Evolutionary conservation across 2,888 invertebrate genomes (phyloP), one percentile per base, ranked within the genome.

Genomic region (Ethmia dodecea): DNA sequence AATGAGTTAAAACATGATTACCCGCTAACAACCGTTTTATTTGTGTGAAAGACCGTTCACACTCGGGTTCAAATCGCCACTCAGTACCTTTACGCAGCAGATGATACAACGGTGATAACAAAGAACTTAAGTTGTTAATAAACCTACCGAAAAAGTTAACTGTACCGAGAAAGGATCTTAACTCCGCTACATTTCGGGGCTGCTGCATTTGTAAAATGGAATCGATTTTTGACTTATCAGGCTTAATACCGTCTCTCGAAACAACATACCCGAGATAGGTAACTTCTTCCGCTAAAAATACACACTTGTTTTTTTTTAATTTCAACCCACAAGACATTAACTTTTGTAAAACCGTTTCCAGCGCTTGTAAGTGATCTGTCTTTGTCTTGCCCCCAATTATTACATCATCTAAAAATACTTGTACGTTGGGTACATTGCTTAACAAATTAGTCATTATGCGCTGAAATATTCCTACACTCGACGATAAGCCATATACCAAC

Each of bases 341-440:
- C 20, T 20, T 20, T 20, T 6, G n/a, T 9, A 20, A 20, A 6
- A 20, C 20, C n/a, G 20, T 20, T 20, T 9, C 2, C 11, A 32
- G 14, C 8, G 14, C 26, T 1, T 32, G 3, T 5, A 32, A 2
- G 9, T 32, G 32, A 10, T 32, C 32, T 5, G 13, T 11, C 3
- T 25, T 12, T 6, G 12, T 12, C 11, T 32, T 32, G 3, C 32
- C 32, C 1, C 25, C 26, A 3, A 32, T 15, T 3, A 32, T 8
- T 12, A 32, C 10, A 13, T 32, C 32, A 26, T 32, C 32, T 2
- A 25, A 10, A 15, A 32, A 26, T 9, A 2, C n/a, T n/a, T n/a
- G n/a, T n/a, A 10, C 14, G 11, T 10, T 32, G 5, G 3, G 3
- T 15, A 13, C 31, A n/a, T 20, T n/a, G 8, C n/a, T 20, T 8